These are phyloP conservation scores for Miichthys miiuy DNA, from an alignment of 2,797 vertebrate genomes.

Conservation along the genomic window DNA sequence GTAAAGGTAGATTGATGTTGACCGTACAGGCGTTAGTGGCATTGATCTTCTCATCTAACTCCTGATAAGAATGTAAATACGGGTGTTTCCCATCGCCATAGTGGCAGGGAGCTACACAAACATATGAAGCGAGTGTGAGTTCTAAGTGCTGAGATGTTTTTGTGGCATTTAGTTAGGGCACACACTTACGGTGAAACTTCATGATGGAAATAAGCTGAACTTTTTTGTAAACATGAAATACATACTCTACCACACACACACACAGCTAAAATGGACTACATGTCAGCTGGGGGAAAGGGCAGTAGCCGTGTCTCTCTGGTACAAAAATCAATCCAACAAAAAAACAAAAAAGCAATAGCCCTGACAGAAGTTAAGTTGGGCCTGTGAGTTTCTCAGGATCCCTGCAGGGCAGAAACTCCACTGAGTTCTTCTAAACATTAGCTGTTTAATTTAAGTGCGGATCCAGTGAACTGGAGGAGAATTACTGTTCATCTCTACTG, in stretches of 20 bases:
- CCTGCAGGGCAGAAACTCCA: slow-evolving; percentile 59
- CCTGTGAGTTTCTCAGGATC: slow-evolving; percentile 56
- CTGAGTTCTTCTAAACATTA: slow-evolving; percentile 77
- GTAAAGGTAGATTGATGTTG: neutral
- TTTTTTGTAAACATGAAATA: neutral
- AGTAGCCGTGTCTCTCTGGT: slow-evolving; percentile 44
- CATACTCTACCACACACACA: neutral
- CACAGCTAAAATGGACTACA: slow-evolving; percentile 45
- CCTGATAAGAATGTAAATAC: neutral
- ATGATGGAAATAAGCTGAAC: slow-evolving; percentile 4
- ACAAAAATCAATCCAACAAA: slow-evolving; percentile 73
- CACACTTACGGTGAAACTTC: slow-evolving; percentile 6
- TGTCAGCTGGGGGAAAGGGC: slow-evolving; percentile 44
- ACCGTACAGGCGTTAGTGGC: neutral
- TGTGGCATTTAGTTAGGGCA: neutral
- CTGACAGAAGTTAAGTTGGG: slow-evolving; percentile 64
- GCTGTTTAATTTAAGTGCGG: slow-evolving; percentile 77
- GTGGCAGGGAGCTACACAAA: slow-evolving; percentile 12
- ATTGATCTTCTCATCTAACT: slow-evolving; percentile 9
- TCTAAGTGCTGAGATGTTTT: slow-evolving; percentile 7
- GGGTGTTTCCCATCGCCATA: neutral
- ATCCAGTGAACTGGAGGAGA: slow-evolving; percentile 70
- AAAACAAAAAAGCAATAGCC: slow-evolving; percentile 36
- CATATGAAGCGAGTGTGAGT: neutral
- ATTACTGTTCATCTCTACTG: slow-evolving; percentile 62